phyloP scores from a whole-genome alignment of 1,140 invertebrate species.

The Acromyrmex charruanus region DNA sequence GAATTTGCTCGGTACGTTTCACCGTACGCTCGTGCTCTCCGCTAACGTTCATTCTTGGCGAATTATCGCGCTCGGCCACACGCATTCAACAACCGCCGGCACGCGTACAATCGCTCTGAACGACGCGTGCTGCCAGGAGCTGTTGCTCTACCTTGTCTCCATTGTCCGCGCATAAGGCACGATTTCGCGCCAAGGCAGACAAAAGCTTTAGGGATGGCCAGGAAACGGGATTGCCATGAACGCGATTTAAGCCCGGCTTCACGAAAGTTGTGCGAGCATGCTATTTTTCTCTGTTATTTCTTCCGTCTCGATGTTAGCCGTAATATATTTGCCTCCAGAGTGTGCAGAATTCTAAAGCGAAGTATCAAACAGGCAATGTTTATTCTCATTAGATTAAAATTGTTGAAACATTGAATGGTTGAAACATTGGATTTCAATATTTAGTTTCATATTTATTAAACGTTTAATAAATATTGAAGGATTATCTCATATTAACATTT shows the following conservation, averaged over 20 bases:
- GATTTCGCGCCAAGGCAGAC: slow-evolving; percentile 47
- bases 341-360: background rate
- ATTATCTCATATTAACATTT: slow-evolving; percentile 15
- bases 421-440: background rate
- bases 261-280: slow-evolving; percentile 13
- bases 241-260: slow-evolving; percentile 38
- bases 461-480: slow-evolving; percentile 14
- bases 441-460: background rate
- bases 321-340: slow-evolving; percentile 12
- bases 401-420: no score
- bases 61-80: slow-evolving; percentile 67
- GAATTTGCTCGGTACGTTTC: slow-evolving; percentile 24
- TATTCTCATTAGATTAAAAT: slow-evolving; percentile 2
- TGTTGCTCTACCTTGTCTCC: slow-evolving; percentile 13
- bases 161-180: slow-evolving; percentile 55
- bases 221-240: slow-evolving; percentile 21
- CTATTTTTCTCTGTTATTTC: slow-evolving; percentile 1
- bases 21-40: background rate
- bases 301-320: background rate
- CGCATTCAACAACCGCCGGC: slow-evolving; percentile 61
- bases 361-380: background rate
- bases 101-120: slow-evolving; percentile 24
- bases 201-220: background rate
- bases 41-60: slow-evolving; percentile 66
- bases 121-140: slow-evolving; percentile 32